Base-by-base conservation (phyloP, 2,888 invertebrate species). In the Caenorhabditis sp. region DNA sequence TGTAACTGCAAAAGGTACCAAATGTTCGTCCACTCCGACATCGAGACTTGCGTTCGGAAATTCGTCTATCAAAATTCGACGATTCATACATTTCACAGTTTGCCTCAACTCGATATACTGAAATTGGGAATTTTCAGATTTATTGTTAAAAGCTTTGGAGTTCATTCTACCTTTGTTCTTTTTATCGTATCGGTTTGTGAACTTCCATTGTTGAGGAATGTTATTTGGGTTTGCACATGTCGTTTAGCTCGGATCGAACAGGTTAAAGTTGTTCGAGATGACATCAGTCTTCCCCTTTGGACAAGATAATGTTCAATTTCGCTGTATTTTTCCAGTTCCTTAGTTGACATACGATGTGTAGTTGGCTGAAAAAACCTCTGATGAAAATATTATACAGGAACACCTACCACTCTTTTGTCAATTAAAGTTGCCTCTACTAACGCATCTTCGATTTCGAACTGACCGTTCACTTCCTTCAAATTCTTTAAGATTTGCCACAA, bases 21-120 rank as follows among this genome's bases (percentile, higher is more conserved):
- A 67, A 12, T 64, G 64, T 12, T 62, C 58, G 1, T 72, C 67
- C 10, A 72, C 26, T 49, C 67, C 71, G 17, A 59, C 67, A 17
- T 72, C 71, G 24, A 61, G 8, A 21, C 50, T 27, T 12, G 37
- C 54, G 31, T 53, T 62, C 10, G 49, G 53, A 17, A 58, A 53
- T 27, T 72, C 71, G 14, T 54, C 54, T n/a, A 72, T 67, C 17
- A 64, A 26, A 24, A 72, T 64, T 50, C 71, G 49, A 14, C 67
- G 60, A 27, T 64, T 72, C 58, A 61, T 67, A 51, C 71, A 72
- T 61, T 67, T 72, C 0, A 72, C 71, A 0, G 64, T 72, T 26
- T 72, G 71, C 26, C 67, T 67, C 59, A 72, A 43, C 36, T 72
- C 71, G 31, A 72, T 64, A 24, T 59, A 72, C 67, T n/a, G n/a